Conservation (phyloP, 2,797 vertebrate species). For the Euphonia xanthogaster region DNA sequence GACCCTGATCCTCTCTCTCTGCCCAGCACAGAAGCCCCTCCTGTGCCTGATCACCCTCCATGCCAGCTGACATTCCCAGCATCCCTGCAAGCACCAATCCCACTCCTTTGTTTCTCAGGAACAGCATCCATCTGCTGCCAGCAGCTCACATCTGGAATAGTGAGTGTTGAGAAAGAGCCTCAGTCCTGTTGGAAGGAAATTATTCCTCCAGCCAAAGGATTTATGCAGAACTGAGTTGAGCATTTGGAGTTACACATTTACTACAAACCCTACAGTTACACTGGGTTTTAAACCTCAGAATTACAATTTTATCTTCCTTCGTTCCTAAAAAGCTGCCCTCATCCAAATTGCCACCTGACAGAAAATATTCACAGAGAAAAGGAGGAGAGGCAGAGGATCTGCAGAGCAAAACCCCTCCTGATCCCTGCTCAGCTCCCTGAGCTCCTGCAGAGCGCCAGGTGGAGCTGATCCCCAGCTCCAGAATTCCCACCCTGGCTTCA, state of each 20-base stretch:
- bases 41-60: neutral
- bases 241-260: neutral
- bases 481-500: neutral
- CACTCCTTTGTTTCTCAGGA: neutral
- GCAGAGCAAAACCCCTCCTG: neutral
- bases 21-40: neutral
- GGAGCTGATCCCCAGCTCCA: neutral
- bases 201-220: neutral
- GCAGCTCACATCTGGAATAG: constrained; percentile 36
- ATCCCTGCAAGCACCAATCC: neutral
- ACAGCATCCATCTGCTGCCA: constrained; percentile 38
- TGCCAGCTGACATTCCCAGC: neutral
- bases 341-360: fast-evolving
- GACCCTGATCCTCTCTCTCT: neutral
- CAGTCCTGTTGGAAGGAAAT: neutral
- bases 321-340: neutral
- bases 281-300: neutral
- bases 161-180: neutral
- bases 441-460: neutral
- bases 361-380: neutral
- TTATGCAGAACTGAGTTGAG: neutral
- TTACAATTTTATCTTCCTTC: neutral
- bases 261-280: neutral
- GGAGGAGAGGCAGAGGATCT: neutral
- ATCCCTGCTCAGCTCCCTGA: neutral